Conservation (phyloP, 2,888 invertebrate species). For the Thysanoteuthis rhombus region DNA sequence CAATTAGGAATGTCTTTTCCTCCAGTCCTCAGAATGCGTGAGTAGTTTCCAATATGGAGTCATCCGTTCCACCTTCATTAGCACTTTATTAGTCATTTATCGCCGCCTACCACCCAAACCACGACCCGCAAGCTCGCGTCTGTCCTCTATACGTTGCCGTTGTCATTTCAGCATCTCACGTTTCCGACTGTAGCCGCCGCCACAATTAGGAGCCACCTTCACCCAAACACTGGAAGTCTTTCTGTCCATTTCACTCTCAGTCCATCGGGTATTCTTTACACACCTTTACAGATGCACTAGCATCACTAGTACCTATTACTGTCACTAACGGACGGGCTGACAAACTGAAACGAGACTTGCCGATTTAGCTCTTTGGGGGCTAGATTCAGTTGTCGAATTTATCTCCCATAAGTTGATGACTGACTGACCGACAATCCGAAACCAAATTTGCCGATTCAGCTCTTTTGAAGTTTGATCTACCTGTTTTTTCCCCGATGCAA, state of each 20-base stretch:
- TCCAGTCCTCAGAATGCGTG: neutral
- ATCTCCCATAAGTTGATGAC: too few relatives aligned
- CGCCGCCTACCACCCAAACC: neutral
- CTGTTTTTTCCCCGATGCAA: too few relatives aligned
- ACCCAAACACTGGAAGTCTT: neutral
- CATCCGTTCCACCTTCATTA: neutral
- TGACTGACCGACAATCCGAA: too few relatives aligned
- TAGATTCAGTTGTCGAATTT: too few relatives aligned
- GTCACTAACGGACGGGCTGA: too few relatives aligned
- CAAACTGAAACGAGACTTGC: too few relatives aligned
- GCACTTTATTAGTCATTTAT: neutral
- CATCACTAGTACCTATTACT: too few relatives aligned
- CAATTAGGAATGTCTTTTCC: neutral
- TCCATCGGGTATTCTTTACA: neutral
- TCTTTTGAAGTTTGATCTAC: too few relatives aligned
- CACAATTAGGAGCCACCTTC: neutral
- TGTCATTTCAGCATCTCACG: neutral
- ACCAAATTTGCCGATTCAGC: too few relatives aligned
- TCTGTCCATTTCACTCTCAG: neutral
- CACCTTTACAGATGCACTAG: too few relatives aligned
- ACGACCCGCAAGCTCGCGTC: neutral
- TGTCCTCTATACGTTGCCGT: neutral
- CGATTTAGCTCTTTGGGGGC: too few relatives aligned
- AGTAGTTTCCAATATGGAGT: neutral
- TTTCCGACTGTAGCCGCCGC: neutral